Evolutionary conservation across 2,113 vertebrate genomes (phyloP).

Genomic region (Haliaeetus leucogaster): DNA sequence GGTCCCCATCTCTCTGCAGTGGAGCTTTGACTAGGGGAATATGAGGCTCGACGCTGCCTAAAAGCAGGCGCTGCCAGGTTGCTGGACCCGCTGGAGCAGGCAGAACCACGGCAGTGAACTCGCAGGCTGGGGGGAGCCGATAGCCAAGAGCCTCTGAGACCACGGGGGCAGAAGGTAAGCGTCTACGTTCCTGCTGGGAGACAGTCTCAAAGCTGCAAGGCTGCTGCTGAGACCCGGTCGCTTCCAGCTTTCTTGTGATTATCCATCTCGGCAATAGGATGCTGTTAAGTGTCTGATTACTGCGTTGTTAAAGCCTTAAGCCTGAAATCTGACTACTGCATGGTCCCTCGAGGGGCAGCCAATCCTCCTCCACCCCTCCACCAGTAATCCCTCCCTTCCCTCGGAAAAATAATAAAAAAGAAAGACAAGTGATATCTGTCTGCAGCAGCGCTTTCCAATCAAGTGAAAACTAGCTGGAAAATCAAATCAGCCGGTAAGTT

Average conservation of each 20-base stretch:
- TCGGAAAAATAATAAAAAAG: conserved; percentile 1
- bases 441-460: conserved; percentile 42
- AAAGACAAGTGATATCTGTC: conserved; percentile 34
- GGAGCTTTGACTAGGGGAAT: neutral
- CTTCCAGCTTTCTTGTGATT: conserved; percentile 21
- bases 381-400: neutral
- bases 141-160: neutral
- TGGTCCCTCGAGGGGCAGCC: neutral
- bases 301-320: conserved; percentile 32
- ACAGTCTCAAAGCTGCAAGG: neutral
- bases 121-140: neutral
- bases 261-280: neutral
- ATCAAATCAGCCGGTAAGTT: conserved; percentile 45
- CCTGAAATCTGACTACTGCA: conserved; percentile 25
- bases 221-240: neutral
- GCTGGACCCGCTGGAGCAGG: neutral
- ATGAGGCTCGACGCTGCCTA: accelerated
- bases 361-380: neutral
- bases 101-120: neutral
- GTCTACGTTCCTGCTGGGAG: neutral
- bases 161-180: neutral
- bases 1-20: neutral
- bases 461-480: conserved; percentile 53
- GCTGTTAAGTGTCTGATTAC: conserved; percentile 50
- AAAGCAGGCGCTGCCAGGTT: neutral